These are phyloP conservation scores for Mythimna ferrago DNA, from an alignment of 2,888 invertebrate genomes.

Conservation along the genomic window DNA sequence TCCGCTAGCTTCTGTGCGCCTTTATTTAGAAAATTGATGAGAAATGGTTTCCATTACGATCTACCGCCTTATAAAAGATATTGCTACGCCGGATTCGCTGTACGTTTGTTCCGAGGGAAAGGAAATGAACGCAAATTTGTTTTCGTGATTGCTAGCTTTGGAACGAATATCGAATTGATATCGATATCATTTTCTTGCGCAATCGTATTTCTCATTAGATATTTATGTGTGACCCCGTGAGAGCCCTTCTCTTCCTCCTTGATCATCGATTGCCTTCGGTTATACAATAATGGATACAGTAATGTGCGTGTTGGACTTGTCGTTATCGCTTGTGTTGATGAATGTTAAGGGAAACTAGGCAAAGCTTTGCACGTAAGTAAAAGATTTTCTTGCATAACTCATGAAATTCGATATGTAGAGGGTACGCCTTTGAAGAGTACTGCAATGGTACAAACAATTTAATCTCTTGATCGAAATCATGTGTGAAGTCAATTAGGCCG, in stretches of 20 bases:
- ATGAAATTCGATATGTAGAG: background rate
- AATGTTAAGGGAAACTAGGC: slow-evolving; percentile 24
- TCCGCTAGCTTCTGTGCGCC: slow-evolving; percentile 90
- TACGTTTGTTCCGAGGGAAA: slow-evolving; percentile 82
- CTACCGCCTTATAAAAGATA: slow-evolving; percentile 88
- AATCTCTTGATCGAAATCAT: slow-evolving; percentile 12
- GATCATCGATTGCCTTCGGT: slow-evolving; percentile 64
- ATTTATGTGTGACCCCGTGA: slow-evolving; percentile 86
- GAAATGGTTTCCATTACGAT: slow-evolving; percentile 90
- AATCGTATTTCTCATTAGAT: slow-evolving; percentile 86
- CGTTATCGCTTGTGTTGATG: slow-evolving; percentile 14
- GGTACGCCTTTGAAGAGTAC: background rate
- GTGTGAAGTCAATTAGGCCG: slow-evolving; percentile 43
- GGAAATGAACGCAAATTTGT: slow-evolving; percentile 90
- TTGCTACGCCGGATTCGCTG: slow-evolving; percentile 80
- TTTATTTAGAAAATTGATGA: slow-evolving; percentile 91
- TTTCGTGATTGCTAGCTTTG: slow-evolving; percentile 88
- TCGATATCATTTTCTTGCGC: slow-evolving; percentile 86
- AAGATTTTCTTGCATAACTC: background rate
- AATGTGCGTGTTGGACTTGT: slow-evolving; percentile 48
- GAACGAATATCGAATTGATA: slow-evolving; percentile 87
- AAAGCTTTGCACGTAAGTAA: background rate
- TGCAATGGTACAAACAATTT: background rate
- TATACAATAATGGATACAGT: slow-evolving; percentile 58
- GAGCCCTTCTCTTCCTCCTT: slow-evolving; percentile 77